Base-by-base conservation (phyloP, 2,888 invertebrate genomes). In the Thera britannica region DNA sequence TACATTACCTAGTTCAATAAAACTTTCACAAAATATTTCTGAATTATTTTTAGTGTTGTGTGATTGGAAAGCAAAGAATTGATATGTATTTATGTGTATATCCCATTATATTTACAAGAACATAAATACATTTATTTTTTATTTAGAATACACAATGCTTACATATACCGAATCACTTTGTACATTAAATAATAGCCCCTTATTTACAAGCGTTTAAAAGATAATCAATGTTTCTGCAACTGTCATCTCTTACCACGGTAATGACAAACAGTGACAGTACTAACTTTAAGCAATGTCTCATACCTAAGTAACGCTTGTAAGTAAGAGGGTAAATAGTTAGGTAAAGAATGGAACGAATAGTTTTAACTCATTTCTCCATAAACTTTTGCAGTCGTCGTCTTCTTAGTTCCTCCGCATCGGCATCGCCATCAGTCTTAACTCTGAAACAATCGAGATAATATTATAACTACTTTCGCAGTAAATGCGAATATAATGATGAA, bases 381-480 rank as follows among this genome's bases (percentile, higher is more conserved):
- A 97, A 97, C 90, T 96, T 96, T 90, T 96, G 96, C 86, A 97
- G 93, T 89, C 97, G 95, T 84, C 97, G 95, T 90, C 96, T 95
- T 87, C 97, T 94, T 66, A 97, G 93, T 83, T 97, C 97, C 80
- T 95, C 95, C 48, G 96, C 94, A 70, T 95, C 93, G 44, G 96
- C 94, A 70, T 95, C 93, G 23, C 94, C 89, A 69, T 90, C 90
- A 78, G 89, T 90, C 81, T 87, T 89, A 76, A 89, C 89, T 85
- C 92, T 90, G 82, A 1, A 83, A 85, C 65, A 76, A 70, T 59
- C 2, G 36, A 41, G n/a, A 65, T 9, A 57, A 38, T 0, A 2
- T 48, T 36, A 46, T 9, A 9, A 46, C 6, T 9, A 9, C 44
- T 2, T 46, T 8, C 2, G 8, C 8, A 46, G 44, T 2, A 9